Conservation (phyloP, 2,113 vertebrate species). For the Coracopsis vasa region DNA sequence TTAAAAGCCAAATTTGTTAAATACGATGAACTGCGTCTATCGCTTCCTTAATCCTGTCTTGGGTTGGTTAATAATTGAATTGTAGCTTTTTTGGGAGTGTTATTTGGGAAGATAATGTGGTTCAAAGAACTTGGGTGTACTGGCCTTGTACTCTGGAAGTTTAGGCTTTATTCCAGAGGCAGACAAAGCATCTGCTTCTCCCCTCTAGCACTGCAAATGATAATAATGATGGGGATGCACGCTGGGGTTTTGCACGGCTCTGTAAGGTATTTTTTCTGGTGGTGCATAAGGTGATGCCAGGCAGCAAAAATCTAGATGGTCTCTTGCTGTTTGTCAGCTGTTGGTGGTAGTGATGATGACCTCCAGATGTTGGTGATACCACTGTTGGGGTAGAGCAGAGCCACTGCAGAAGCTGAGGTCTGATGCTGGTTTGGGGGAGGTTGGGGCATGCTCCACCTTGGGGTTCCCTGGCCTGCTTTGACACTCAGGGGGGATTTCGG, state of each 20-base stretch:
- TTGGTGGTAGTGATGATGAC: background rate
- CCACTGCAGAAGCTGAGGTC: background rate
- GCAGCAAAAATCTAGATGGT: background rate
- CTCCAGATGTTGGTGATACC: background rate
- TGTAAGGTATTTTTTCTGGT: background rate
- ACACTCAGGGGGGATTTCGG: background rate
- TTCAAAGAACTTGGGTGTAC: background rate
- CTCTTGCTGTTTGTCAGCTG: background rate
- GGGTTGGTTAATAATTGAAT: background rate
- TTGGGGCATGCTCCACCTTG: fast-evolving
- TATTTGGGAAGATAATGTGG: background rate
- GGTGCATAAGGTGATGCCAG: background rate
- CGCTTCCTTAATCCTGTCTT: background rate
- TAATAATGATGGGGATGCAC: background rate
- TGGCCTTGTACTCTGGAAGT: background rate
- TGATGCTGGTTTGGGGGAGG: background rate
- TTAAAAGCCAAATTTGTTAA: conserved; percentile 9
- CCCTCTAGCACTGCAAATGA: background rate
- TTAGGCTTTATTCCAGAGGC: conserved; percentile 3
- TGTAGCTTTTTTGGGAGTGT: background rate
- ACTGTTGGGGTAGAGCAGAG: background rate
- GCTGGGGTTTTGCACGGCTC: background rate
- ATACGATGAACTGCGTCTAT: background rate
- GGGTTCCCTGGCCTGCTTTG: background rate
- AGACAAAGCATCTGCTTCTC: background rate